Percentiles rank a stretch among this genome's conserved stretches.
phyloP scores from a whole-genome alignment of 2,888 invertebrate genomes.

The Meiosimyza platycephala region DNA sequence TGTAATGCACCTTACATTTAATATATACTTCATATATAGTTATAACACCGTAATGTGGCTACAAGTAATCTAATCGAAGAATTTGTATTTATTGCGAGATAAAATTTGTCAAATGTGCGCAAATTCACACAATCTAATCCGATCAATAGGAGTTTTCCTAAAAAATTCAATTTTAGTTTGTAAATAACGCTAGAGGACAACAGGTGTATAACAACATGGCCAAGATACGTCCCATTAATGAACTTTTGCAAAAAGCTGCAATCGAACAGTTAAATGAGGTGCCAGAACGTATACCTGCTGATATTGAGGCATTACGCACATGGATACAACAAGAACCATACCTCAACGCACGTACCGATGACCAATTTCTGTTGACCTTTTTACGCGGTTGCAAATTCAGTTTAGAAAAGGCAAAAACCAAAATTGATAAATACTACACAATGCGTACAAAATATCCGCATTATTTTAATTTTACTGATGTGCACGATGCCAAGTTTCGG shows the following conservation, averaged over 20 bases:
- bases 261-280: conserved; percentile 67
- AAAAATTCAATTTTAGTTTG: neutral
- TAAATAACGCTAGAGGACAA: no score
- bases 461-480: conserved; percentile 64
- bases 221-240: conserved; percentile 44
- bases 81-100: no score
- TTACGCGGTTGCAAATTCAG: conserved; percentile 70
- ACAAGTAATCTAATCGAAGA: no score
- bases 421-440: conserved; percentile 71
- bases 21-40: no score
- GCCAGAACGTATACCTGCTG: conserved; percentile 56
- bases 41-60: no score
- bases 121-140: no score
- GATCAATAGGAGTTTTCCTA: no score
- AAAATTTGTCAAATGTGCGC: no score
- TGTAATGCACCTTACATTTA: no score
- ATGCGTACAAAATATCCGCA: conserved; percentile 70
- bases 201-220: conserved; percentile 37
- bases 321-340: conserved; percentile 70
- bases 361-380: conserved; percentile 69
- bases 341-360: conserved; percentile 54
- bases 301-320: conserved; percentile 65
- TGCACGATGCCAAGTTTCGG: conserved; percentile 54
- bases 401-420: conserved; percentile 69
- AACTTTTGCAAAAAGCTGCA: conserved; percentile 56